Evolutionary conservation across 2,888 invertebrate genomes (phyloP).

Genomic region (Folsomia manolachei): DNA sequence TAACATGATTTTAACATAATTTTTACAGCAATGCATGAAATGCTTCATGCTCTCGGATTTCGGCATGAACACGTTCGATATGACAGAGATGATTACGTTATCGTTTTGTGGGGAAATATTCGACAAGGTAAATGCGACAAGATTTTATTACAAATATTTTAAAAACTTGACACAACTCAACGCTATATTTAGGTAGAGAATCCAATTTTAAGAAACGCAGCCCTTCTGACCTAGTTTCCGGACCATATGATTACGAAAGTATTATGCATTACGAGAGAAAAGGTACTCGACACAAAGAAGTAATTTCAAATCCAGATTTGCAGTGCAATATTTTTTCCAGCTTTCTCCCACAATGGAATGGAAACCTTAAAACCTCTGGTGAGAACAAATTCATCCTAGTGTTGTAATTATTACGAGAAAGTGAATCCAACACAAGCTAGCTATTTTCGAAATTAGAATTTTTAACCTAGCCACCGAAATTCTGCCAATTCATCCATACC

Average conservation of each 20-base stretch:
- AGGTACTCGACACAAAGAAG: too few species aligned
- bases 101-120: conserved; percentile 43
- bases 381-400: not conserved
- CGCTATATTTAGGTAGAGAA: conserved; percentile 42
- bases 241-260: conserved; percentile 42
- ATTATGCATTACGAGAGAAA: conserved; percentile 44
- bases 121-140: not conserved
- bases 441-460: not conserved
- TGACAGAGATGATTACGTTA: conserved; percentile 41
- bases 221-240: conserved; percentile 28
- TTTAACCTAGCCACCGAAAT: not conserved
- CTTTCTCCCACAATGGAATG: conserved; percentile 38
- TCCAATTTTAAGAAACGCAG: conserved; percentile 41
- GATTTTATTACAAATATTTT: not conserved
- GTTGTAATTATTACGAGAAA: not conserved
- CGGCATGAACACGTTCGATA: conserved; percentile 35
- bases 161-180: not conserved
- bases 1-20: too few species aligned
- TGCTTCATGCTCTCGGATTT: conserved; percentile 39
- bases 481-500: not conserved
- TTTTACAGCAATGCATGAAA: conserved; percentile 39
- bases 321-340: too few species aligned
- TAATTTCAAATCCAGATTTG: too few species aligned
- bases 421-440: not conserved
- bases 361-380: conserved; percentile 45